Evolutionary conservation across 2,888 invertebrate genomes (phyloP).

Genomic region (Sinelater perroti): DNA sequence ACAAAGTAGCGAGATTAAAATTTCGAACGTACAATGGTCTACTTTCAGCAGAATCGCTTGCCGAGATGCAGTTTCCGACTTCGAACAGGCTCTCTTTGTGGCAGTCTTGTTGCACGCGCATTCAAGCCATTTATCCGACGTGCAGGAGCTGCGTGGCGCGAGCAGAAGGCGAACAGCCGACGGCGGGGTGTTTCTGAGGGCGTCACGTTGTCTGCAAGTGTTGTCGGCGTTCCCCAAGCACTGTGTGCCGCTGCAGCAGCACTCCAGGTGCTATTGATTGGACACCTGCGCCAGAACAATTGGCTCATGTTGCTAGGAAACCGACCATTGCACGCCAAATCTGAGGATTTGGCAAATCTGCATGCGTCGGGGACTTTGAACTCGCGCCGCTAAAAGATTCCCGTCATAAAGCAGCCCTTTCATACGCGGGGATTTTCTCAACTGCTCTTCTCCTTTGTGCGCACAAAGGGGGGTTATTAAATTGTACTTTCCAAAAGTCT

Average conservation of each 20-base stretch:
- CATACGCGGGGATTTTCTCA: slow-evolving; percentile 35
- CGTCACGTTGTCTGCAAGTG: slow-evolving; percentile 54
- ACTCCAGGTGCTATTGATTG: slow-evolving; percentile 61
- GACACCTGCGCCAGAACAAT: slow-evolving; percentile 61
- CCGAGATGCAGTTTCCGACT: no score
- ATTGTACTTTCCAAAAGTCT: slow-evolving; percentile 35
- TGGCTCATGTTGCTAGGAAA: slow-evolving; percentile 59
- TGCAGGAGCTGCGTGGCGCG: background rate
- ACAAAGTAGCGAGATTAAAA: no score
- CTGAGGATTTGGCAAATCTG: slow-evolving; percentile 60
- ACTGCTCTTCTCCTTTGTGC: slow-evolving; percentile 35
- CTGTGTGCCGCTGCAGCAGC: slow-evolving; percentile 47
- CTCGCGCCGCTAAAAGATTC: slow-evolving; percentile 39
- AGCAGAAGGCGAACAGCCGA: no score
- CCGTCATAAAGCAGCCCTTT: slow-evolving; percentile 38
- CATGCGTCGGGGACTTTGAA: slow-evolving; percentile 54
- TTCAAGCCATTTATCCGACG: no score
- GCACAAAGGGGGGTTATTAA: slow-evolving; percentile 38
- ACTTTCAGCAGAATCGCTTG: no score
- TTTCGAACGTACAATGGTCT: no score
- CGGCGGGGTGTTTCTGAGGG: slow-evolving; percentile 31
- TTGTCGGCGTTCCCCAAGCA: slow-evolving; percentile 54
- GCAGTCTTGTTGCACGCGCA: no score
- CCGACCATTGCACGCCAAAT: slow-evolving; percentile 58
- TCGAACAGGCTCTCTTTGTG: no score